A percentile compares a stretch with the other conserved stretches of the same genome.
Conservation (phyloP, 2,113 vertebrate genomes). For the Phodopus roborovskii region DNA sequence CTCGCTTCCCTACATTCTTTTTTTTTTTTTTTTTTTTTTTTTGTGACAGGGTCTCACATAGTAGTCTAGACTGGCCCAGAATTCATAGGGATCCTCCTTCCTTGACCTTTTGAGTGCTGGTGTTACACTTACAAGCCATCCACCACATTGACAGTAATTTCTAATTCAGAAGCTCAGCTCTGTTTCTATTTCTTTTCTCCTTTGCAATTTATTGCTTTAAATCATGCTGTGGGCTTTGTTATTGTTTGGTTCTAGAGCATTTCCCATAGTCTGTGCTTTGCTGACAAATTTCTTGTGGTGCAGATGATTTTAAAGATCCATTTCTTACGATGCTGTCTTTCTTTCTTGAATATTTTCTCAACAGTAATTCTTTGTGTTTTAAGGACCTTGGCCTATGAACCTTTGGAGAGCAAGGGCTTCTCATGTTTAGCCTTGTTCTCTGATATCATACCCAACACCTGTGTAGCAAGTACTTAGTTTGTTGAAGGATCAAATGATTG, state of each 20-base stretch:
- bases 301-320: background rate
- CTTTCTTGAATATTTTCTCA: background rate
- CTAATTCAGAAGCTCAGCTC: background rate
- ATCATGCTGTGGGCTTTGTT: background rate
- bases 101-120: background rate
- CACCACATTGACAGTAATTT: background rate
- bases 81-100: background rate
- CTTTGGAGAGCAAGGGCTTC: background rate
- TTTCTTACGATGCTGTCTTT: background rate
- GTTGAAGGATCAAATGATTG: background rate
- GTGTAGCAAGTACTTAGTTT: background rate
- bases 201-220: constrained; percentile 15
- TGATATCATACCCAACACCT: background rate
- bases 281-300: background rate
- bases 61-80: background rate
- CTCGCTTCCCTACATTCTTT: no score
- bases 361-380: background rate
- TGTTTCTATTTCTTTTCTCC: background rate
- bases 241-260: background rate
- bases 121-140: background rate
- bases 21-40: background rate
- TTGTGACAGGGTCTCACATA: background rate
- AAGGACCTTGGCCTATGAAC: background rate
- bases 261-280: constrained; percentile 23
- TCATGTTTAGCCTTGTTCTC: background rate